These are phyloP conservation scores for Alexandromys fortis DNA, from an alignment of 2,113 vertebrate genomes.

Conservation along the genomic window DNA sequence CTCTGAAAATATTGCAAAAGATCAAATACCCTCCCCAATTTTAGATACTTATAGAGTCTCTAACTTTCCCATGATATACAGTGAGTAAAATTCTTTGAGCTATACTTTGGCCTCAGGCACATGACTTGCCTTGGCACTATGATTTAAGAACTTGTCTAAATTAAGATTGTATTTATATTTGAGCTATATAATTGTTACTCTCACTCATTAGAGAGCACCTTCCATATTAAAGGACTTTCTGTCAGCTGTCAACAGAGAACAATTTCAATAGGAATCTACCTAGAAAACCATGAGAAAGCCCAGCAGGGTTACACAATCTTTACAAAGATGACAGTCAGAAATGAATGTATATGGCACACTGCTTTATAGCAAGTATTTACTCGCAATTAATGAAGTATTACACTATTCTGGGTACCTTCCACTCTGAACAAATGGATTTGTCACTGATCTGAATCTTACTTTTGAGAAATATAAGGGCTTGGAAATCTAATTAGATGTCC, in stretches of 20 bases:
- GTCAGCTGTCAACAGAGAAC: background rate
- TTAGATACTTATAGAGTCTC: background rate
- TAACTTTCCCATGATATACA: background rate
- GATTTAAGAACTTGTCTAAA: background rate
- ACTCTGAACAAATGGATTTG: background rate
- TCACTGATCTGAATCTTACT: background rate
- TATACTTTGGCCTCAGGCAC: background rate
- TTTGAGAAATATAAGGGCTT: background rate
- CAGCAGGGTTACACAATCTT: background rate
- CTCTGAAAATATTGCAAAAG: background rate
- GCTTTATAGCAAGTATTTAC: no score
- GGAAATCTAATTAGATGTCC: background rate
- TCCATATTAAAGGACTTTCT: background rate
- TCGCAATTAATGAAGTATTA: background rate
- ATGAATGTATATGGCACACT: background rate
- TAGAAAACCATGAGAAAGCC: background rate
- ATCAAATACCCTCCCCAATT: background rate
- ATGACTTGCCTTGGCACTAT: background rate
- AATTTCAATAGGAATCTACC: background rate
- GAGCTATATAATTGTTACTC: background rate
- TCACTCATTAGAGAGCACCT: background rate
- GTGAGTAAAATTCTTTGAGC: background rate
- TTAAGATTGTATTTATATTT: background rate
- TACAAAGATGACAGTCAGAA: background rate
- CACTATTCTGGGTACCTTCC: background rate